Conservation (phyloP, 2,797 vertebrate species). For the Catostomus latipinnis region DNA sequence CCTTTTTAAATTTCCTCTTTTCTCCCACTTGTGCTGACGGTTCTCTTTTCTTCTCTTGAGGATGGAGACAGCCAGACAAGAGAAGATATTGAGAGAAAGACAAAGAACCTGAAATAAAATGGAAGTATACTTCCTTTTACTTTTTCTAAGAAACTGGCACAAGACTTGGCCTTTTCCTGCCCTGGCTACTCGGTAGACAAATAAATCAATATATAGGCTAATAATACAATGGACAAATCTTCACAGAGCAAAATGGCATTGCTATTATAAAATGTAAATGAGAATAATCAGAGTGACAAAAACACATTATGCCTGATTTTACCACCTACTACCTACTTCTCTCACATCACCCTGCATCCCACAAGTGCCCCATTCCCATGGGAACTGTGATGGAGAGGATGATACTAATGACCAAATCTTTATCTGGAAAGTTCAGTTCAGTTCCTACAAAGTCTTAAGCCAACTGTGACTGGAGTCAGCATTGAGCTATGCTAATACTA, state of each 20-base stretch:
- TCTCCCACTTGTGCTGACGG: conserved; percentile 58
- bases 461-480: too few species aligned
- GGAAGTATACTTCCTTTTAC: conserved; percentile 44
- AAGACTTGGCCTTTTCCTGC: not conserved
- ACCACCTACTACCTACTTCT: not conserved
- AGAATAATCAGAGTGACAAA: not conserved
- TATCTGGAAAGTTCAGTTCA: not conserved
- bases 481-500: too few species aligned
- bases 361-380: conserved; percentile 7
- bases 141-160: not conserved
- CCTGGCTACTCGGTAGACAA: not conserved
- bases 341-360: not conserved
- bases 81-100: not conserved
- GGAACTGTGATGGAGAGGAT: conserved; percentile 2
- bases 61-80: conserved; percentile 39
- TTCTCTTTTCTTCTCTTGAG: conserved; percentile 55
- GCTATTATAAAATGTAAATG: not conserved
- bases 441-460: too few species aligned
- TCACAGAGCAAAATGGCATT: not conserved
- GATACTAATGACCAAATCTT: not conserved
- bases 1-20: conserved; percentile 51
- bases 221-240: not conserved
- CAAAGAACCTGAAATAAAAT: conserved; percentile 35
- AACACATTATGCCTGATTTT: not conserved
- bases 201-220: not conserved